Conservation (phyloP, 1,140 invertebrate species). For the Chrysopa pallens region DNA sequence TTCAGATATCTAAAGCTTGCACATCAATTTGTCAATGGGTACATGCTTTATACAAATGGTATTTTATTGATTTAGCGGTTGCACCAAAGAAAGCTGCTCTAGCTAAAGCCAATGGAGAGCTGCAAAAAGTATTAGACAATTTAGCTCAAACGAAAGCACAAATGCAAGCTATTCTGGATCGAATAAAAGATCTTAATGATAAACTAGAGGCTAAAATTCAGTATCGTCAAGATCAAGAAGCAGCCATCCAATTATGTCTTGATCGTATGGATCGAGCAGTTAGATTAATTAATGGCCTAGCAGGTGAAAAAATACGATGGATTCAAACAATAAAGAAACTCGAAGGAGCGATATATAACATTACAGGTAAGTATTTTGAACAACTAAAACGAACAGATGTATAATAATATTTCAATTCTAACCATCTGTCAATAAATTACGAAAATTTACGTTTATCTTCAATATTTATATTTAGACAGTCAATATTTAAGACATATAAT, state of each 20-base stretch:
- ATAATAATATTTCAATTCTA: too few species aligned
- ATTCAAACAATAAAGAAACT: slow-evolving; percentile 40
- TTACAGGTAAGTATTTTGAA: slow-evolving; percentile 41
- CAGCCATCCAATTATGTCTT: slow-evolving; percentile 55
- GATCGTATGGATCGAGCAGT: slow-evolving; percentile 60
- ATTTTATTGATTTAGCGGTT: slow-evolving; percentile 35
- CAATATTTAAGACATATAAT: too few species aligned
- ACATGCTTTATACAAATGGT: slow-evolving; percentile 49
- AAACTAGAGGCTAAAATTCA: slow-evolving; percentile 40
- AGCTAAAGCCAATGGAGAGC: slow-evolving; percentile 33
- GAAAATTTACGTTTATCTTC: too few species aligned
- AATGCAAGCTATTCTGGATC: slow-evolving; percentile 35
- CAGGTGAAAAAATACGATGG: slow-evolving; percentile 43
- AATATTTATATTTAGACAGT: too few species aligned
- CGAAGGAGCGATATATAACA: slow-evolving; percentile 38
- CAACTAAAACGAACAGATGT: too few species aligned
- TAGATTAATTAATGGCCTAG: slow-evolving; percentile 36
- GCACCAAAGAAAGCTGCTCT: slow-evolving; percentile 39
- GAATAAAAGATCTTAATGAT: slow-evolving; percentile 42
- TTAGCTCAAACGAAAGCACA: slow-evolving; percentile 37
- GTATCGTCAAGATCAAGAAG: slow-evolving; percentile 46
- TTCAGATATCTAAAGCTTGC: slow-evolving; percentile 55
- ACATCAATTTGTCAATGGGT: slow-evolving; percentile 51
- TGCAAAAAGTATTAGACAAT: slow-evolving; percentile 39
- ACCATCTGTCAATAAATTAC: too few species aligned